A percentile compares a stretch with the other conserved stretches of the same genome.
These are phyloP conservation scores for Sebastes steindachneri DNA, from an alignment of 2,797 vertebrate genomes.

Conservation along the genomic window DNA sequence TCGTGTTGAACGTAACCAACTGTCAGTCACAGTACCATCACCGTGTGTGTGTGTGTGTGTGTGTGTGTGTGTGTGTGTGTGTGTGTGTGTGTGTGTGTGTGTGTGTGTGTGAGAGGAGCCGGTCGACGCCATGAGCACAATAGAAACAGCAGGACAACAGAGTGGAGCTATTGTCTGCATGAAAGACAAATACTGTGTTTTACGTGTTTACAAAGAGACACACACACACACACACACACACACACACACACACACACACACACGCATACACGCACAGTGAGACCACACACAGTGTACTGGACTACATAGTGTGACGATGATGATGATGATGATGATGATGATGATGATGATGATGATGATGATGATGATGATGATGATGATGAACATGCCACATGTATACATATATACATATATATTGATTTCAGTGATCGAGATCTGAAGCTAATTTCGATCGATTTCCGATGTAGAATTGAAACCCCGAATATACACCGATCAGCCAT, in stretches of 20 bases:
- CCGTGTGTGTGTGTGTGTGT: neutral
- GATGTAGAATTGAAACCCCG: no score
- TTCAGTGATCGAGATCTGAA: no score
- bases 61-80: neutral
- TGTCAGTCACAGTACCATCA: neutral
- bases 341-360: no score
- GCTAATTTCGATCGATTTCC: no score
- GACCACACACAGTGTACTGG: conserved; percentile 31
- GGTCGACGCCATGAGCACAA: conserved; percentile 21
- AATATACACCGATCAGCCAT: no score
- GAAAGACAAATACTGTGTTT: neutral
- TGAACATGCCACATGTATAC: no score
- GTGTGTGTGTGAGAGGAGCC: neutral
- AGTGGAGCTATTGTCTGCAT: conserved; percentile 5
- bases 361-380: no score
- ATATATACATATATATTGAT: no score
- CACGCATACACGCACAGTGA: neutral
- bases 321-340: no score
- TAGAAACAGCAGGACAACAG: conserved; percentile 28
- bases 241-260: neutral
- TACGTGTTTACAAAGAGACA: neutral
- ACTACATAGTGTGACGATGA: neutral
- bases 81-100: neutral
- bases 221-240: neutral
- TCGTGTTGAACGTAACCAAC: neutral